These are phyloP conservation scores for Ischnura elegans DNA, from an alignment of 2,888 invertebrate genomes.

Conservation along the genomic window DNA sequence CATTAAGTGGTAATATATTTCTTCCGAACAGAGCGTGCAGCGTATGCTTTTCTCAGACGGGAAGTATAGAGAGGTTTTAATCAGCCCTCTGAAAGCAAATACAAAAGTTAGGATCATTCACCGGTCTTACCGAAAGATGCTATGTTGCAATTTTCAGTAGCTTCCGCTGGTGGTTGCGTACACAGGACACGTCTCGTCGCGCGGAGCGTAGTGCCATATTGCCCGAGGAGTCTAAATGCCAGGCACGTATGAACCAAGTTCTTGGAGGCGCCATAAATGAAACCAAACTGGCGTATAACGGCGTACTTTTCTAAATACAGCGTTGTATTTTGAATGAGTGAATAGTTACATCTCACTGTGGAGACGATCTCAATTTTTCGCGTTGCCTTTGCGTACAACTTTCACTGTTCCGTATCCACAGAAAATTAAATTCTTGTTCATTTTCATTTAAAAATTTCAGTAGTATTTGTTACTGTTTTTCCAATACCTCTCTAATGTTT, in stretches of 20 bases:
- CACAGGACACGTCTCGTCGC: not conserved
- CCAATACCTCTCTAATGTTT: too few relatives aligned
- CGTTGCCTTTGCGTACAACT: not conserved
- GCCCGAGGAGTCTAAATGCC: not conserved
- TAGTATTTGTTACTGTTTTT: too few relatives aligned
- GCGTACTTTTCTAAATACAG: not conserved
- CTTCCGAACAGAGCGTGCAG: not conserved
- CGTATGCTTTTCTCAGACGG: not conserved
- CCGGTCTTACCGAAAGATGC: not conserved
- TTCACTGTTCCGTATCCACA: not conserved
- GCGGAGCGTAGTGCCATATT: slow-evolving; percentile 11
- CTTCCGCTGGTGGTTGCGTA: not conserved
- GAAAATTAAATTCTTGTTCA: too few relatives aligned
- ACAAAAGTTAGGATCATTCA: not conserved
- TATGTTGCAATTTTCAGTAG: not conserved
- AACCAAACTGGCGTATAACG: not conserved
- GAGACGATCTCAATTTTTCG: not conserved
- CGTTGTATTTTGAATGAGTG: not conserved
- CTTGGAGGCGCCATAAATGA: not conserved
- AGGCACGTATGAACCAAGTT: not conserved
- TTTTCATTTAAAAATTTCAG: too few relatives aligned
- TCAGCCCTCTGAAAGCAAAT: not conserved
- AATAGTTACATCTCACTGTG: not conserved
- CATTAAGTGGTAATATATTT: too few relatives aligned
- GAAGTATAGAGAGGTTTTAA: not conserved